Percentiles rank a stretch among this genome's conserved stretches.
phyloP scores from a whole-genome alignment of 2,113 vertebrate genomes.

The Plecturocebus donacophilus region DNA sequence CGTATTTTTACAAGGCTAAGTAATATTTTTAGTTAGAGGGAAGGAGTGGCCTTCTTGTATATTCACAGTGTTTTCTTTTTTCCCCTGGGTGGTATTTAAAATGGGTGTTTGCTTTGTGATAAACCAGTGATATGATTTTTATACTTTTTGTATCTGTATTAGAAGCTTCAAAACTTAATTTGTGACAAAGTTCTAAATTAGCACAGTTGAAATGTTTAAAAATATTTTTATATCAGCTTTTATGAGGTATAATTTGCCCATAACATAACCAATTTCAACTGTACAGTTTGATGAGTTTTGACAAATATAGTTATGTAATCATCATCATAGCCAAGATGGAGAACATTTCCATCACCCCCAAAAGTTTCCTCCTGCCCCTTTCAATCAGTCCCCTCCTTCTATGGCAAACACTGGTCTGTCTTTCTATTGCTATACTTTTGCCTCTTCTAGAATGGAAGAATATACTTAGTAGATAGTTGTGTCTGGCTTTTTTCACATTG shows the following conservation, averaged over 20 bases:
- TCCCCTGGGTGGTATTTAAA: neutral
- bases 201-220: neutral
- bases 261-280: neutral
- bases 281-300: neutral
- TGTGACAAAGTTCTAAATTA: neutral
- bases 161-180: neutral
- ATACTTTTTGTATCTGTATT: neutral
- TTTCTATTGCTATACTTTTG: neutral
- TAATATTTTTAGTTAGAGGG: neutral
- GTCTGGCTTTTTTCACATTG: neutral
- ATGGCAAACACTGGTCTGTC: neutral
- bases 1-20: neutral
- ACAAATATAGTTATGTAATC: neutral
- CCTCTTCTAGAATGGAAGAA: neutral
- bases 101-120: neutral
- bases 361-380: neutral
- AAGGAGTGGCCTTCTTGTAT: neutral
- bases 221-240: neutral
- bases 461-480: neutral
- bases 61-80: neutral
- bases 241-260: neutral
- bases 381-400: neutral
- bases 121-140: neutral
- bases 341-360: neutral
- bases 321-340: neutral